These are phyloP conservation scores for Troilus luridus DNA, from an alignment of 2,888 invertebrate genomes.

Conservation along the genomic window DNA sequence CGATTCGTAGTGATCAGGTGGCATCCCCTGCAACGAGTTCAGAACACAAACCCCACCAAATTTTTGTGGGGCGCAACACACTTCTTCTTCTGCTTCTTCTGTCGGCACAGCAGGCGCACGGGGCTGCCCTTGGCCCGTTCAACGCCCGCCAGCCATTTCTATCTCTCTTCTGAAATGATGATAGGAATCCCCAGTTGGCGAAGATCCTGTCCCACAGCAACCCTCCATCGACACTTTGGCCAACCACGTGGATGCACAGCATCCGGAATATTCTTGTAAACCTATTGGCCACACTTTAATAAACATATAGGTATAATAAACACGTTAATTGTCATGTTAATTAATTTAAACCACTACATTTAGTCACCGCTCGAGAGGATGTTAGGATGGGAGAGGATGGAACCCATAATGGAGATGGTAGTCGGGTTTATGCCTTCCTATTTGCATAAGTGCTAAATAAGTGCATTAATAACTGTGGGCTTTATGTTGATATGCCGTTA, in stretches of 20 bases:
- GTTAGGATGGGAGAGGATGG: background rate
- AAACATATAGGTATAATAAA: background rate
- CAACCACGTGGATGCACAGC: no score
- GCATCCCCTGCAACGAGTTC: background rate
- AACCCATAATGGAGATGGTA: conserved; percentile 33
- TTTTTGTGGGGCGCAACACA: background rate
- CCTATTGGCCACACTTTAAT: no score
- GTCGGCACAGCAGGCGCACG: background rate
- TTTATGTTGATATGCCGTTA: conserved; percentile 19
- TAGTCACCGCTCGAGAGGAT: background rate
- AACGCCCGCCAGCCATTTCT: no score
- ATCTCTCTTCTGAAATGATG: no score
- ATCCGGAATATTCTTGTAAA: no score
- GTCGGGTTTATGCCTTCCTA: background rate
- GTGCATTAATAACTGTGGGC: background rate
- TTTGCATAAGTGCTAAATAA: conserved; percentile 46
- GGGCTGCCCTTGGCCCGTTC: no score
- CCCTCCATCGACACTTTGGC: no score
- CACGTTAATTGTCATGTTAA: background rate
- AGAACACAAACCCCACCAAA: background rate
- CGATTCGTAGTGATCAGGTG: background rate
- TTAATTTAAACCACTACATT: background rate
- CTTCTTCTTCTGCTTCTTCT: no score
- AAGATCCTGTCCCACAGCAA: no score
- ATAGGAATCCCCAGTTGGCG: no score